These are phyloP conservation scores for Trileptium ribeirensis DNA, from an alignment of 2,888 invertebrate species.

Conservation along the genomic window DNA sequence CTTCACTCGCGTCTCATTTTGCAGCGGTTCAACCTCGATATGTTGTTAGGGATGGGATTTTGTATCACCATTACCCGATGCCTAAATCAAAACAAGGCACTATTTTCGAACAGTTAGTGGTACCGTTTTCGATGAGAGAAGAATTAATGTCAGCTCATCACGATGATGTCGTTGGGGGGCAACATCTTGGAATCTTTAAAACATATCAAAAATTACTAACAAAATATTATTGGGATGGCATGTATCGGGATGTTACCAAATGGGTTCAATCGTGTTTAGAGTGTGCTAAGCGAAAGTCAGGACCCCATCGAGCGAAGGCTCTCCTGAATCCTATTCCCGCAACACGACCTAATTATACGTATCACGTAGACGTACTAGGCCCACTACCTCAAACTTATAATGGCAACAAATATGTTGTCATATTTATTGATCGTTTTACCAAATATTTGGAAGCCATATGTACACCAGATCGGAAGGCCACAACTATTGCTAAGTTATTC, in stretches of 20 bases:
- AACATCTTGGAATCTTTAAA: no score
- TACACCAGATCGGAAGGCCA: background rate
- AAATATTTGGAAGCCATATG: background rate
- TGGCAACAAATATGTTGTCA: constrained; percentile 13
- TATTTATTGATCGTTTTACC: constrained; percentile 16
- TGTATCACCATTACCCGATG: no score
- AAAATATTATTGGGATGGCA: no score
- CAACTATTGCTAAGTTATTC: background rate
- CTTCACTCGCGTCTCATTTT: no score
- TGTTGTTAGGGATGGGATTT: no score
- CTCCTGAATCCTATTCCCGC: background rate
- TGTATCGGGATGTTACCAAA: background rate
- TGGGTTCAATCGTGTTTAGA: background rate
- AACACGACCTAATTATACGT: background rate
- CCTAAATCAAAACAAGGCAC: no score
- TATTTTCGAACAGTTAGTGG: no score
- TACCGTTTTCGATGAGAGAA: no score
- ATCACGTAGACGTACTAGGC: background rate
- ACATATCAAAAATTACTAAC: no score
- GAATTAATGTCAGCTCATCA: no score
- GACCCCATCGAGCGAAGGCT: background rate
- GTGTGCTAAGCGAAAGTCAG: background rate
- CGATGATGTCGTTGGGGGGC: no score
- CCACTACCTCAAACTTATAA: background rate
- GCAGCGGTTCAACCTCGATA: no score